Conservation (phyloP, 2,113 vertebrate genomes). For the Rhynchomys soricoides region DNA sequence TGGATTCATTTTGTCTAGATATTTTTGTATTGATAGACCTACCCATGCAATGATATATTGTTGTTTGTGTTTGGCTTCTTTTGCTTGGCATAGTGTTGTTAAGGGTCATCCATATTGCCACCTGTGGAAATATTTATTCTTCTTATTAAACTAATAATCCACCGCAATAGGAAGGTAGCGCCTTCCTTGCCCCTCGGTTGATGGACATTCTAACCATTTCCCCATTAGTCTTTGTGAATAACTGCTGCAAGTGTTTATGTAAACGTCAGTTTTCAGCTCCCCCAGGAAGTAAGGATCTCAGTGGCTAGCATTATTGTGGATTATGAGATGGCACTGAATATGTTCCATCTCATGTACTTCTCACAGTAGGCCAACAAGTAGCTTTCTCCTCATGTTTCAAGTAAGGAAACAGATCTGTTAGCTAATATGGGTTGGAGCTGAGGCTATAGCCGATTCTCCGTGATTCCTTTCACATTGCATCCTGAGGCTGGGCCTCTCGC, state of each 20-base stretch:
- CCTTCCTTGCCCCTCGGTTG: neutral
- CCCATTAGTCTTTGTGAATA: neutral
- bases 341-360: neutral
- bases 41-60: neutral
- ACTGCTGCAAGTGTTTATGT: neutral
- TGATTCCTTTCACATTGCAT: neutral
- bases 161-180: too few species aligned
- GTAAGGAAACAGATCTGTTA: neutral
- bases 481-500: neutral
- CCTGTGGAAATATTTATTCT: neutral
- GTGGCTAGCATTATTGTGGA: neutral
- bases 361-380: neutral
- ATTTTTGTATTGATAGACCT: neutral
- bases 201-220: neutral
- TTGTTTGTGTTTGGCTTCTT: neutral
- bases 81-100: neutral
- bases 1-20: neutral
- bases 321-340: too few species aligned
- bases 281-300: neutral
- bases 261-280: neutral
- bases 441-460: neutral
- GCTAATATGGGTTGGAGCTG: neutral
- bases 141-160: neutral
- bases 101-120: neutral
- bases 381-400: neutral